A percentile compares a stretch with the other conserved stretches of the same genome.
Conservation (phyloP, 2,113 vertebrate genomes). For the Calyptommatus sinebrachiatus region DNA sequence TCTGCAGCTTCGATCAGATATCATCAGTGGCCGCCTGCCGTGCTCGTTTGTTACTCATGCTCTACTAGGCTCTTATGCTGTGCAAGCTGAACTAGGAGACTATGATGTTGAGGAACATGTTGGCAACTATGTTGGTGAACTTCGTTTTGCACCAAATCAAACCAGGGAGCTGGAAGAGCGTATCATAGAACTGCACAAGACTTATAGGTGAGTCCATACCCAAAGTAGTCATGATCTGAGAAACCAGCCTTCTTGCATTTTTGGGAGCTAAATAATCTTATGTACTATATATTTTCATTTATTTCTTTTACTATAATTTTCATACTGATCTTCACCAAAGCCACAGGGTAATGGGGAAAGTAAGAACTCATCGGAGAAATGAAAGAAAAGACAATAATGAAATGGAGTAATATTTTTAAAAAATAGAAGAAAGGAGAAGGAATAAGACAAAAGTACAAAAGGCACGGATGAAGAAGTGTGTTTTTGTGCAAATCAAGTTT, state of each 20-base stretch:
- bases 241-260: neutral
- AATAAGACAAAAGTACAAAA: too few relatives aligned
- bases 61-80: slow-evolving; percentile 91
- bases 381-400: too few relatives aligned
- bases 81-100: slow-evolving; percentile 94
- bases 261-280: neutral
- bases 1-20: slow-evolving; percentile 96
- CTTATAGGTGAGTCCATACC: slow-evolving; percentile 81
- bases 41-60: slow-evolving; percentile 98
- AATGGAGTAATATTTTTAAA: too few relatives aligned
- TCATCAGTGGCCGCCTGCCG: slow-evolving; percentile 93
- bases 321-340: too few relatives aligned
- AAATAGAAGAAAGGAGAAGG: too few relatives aligned
- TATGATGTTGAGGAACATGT: slow-evolving; percentile 89
- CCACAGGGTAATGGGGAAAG: too few relatives aligned
- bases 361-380: too few relatives aligned
- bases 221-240: neutral
- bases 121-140: slow-evolving; percentile 88
- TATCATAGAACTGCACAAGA: slow-evolving; percentile 96
- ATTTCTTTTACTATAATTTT: neutral
- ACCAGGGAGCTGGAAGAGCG: slow-evolving; percentile 94
- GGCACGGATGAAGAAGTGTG: too few relatives aligned
- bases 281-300: neutral
- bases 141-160: slow-evolving; percentile 95
- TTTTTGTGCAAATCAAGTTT: too few relatives aligned